These are phyloP conservation scores for Petrolisthes cinctipes DNA, from an alignment of 2,888 invertebrate species.

Conservation along the genomic window DNA sequence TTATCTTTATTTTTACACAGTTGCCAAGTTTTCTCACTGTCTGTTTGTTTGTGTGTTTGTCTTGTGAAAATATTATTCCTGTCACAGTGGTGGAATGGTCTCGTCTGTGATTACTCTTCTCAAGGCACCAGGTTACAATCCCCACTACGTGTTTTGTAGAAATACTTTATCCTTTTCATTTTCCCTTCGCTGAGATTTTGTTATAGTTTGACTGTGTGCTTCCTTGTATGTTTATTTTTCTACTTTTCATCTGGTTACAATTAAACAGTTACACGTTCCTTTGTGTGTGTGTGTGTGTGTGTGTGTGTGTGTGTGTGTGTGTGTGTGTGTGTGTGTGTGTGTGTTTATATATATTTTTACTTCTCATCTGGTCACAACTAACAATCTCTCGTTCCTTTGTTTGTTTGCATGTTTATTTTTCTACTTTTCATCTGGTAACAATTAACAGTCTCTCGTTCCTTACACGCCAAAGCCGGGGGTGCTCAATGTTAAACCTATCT, in stretches of 20 bases:
- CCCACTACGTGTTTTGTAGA: too few species aligned
- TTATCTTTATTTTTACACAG: too few species aligned
- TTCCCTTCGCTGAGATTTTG: too few species aligned
- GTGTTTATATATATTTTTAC: not conserved
- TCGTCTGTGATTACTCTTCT: too few species aligned
- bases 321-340: not conserved
- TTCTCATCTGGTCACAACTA: not conserved
- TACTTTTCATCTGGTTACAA: not conserved
- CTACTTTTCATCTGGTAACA: not conserved
- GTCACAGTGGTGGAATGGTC: too few species aligned
- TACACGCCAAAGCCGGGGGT: not conserved
- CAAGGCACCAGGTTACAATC: too few species aligned
- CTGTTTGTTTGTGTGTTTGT: too few species aligned
- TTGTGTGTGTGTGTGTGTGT: not conserved
- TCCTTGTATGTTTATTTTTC: too few species aligned
- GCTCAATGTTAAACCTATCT: not conserved
- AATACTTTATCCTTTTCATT: too few species aligned
- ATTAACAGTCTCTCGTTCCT: not conserved
- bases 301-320: slow-evolving; percentile 1
- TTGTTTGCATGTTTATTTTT: not conserved
- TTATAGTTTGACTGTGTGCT: too few species aligned
- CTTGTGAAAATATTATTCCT: too few species aligned
- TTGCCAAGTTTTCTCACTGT: too few species aligned
- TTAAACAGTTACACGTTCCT: not conserved
- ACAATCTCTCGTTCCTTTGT: not conserved